Evolutionary conservation across 2,888 invertebrate genomes (phyloP).

Genomic region (Rhogogaster chlorosoma): DNA sequence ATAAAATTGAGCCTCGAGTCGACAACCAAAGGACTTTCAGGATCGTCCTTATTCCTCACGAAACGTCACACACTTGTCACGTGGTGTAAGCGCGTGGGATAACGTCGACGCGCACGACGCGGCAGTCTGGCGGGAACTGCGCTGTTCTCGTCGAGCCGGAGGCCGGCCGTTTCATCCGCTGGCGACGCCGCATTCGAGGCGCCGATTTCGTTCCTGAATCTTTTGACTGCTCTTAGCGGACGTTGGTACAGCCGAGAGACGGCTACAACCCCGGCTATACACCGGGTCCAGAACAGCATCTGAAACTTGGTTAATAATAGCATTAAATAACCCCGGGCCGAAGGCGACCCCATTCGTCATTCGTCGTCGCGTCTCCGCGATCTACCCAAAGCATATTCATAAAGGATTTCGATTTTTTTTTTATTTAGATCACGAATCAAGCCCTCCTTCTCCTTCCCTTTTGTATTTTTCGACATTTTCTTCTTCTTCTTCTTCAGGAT

Average conservation of each 20-base stretch:
- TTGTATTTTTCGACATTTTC: not conserved
- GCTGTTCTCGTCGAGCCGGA: conserved; percentile 51
- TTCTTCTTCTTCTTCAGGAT: too few species aligned
- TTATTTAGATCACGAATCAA: not conserved
- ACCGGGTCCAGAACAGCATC: not conserved
- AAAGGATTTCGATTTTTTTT: not conserved
- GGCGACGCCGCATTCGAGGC: conserved; percentile 47
- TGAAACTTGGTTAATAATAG: conserved; percentile 22
- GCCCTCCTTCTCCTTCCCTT: not conserved
- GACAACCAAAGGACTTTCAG: not conserved
- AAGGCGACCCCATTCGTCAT: conserved; percentile 29
- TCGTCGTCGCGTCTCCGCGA: not conserved
- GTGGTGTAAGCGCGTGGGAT: conserved; percentile 64
- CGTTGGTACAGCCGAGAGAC: not conserved
- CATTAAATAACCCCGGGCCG: conserved; percentile 22
- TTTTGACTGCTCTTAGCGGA: not conserved
- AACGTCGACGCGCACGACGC: conserved; percentile 69
- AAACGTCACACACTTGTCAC: conserved; percentile 60
- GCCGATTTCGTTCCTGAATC: conserved; percentile 44
- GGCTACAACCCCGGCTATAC: conserved; percentile 30
- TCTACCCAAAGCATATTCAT: too few species aligned
- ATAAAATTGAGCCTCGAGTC: not conserved
- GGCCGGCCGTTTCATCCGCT: conserved; percentile 44
- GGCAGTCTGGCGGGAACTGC: conserved; percentile 71
- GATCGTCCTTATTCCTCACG: not conserved